Evolutionary conservation across 37 sponge, comb jelly and placozoan species (phyloP).

Genomic region (Corticium candelabrum): DNA sequence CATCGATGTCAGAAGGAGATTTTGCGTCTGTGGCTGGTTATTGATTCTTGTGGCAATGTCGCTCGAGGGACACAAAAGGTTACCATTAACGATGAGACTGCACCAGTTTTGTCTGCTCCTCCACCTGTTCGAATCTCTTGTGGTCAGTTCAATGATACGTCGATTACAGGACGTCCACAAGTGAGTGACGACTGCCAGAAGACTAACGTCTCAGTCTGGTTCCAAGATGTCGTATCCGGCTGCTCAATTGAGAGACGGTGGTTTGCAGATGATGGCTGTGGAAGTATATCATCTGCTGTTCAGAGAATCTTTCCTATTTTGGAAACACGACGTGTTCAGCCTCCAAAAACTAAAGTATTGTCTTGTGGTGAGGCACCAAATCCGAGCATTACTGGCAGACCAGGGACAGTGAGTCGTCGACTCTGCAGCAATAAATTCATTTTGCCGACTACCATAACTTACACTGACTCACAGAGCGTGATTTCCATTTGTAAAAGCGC

Average conservation of each 20-base stretch:
- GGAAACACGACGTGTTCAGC: not conserved
- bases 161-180: not conserved
- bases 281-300: not conserved
- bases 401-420: too few relatives aligned
- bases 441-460: too few relatives aligned
- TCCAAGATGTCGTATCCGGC: too few relatives aligned
- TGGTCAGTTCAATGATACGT: not conserved
- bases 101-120: not conserved
- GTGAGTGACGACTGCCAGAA: not conserved
- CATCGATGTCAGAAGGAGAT: not conserved
- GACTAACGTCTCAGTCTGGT: too few relatives aligned
- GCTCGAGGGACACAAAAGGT: not conserved
- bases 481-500: too few relatives aligned
- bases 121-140: not conserved
- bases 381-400: not conserved
- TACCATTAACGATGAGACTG: not conserved
- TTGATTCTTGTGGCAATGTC: not conserved
- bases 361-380: not conserved
- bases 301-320: not conserved
- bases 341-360: not conserved
- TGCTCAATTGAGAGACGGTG: not conserved
- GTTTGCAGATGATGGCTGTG: not conserved
- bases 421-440: too few relatives aligned
- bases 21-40: not conserved
- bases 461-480: too few relatives aligned